These are phyloP conservation scores for Siniperca scherzeri DNA, from an alignment of 2,797 vertebrate species.

Conservation along the genomic window DNA sequence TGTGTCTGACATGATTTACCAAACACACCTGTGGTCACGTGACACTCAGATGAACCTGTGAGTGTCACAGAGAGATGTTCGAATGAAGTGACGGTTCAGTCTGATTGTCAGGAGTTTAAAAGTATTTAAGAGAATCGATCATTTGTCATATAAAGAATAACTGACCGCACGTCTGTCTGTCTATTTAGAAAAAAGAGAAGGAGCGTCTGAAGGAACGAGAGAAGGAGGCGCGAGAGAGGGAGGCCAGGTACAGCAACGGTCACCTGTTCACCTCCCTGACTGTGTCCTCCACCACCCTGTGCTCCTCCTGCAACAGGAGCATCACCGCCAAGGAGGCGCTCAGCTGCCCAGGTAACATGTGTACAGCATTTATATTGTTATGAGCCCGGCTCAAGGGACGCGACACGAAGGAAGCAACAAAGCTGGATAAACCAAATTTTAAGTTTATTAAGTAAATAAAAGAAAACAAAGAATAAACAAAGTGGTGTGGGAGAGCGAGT, in stretches of 20 bases:
- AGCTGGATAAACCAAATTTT: too few species aligned
- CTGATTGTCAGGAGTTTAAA: too few species aligned
- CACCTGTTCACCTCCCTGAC: constrained; percentile 95
- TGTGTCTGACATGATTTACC: not conserved
- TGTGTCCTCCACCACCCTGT: constrained; percentile 93
- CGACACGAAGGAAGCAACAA: too few species aligned
- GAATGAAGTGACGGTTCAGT: too few species aligned
- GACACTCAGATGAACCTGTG: not conserved
- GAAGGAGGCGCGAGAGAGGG: constrained; percentile 90
- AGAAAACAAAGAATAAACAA: too few species aligned
- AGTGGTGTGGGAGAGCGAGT: too few species aligned
- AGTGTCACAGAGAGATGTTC: not conserved
- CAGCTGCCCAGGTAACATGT: constrained; percentile 90
- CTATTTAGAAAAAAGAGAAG: constrained; percentile 90
- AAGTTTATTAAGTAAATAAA: too few species aligned
- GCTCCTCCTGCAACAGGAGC: constrained; percentile 94
- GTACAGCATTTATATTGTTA: not conserved
- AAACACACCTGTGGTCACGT: not conserved
- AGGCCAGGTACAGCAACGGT: constrained; percentile 91
- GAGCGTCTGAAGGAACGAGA: constrained; percentile 89
- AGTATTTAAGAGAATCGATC: not conserved
- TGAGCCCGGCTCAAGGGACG: too few species aligned
- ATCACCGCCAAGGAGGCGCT: constrained; percentile 97
- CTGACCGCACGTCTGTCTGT: not conserved
- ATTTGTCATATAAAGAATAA: not conserved